These are phyloP conservation scores for Eleginops maclovinus DNA, from an alignment of 2,113 vertebrate species.

Conservation along the genomic window DNA sequence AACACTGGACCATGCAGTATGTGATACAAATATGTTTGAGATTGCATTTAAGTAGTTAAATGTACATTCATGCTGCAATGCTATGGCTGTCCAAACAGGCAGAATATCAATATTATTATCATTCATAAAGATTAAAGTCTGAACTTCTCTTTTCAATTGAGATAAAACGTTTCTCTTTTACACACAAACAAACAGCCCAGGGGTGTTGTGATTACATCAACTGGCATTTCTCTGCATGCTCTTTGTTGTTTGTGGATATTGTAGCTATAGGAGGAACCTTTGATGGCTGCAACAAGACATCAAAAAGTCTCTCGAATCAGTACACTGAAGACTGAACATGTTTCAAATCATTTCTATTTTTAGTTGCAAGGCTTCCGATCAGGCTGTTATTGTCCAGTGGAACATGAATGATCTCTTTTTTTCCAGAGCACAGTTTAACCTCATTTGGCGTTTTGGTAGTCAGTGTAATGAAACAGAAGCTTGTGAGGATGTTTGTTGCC, in stretches of 20 bases:
- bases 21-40: not conserved
- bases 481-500: not conserved
- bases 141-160: not conserved
- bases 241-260: not conserved
- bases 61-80: not conserved
- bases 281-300: not conserved
- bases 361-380: constrained; percentile 8
- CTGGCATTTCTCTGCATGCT: not conserved
- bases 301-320: constrained; percentile 16
- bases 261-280: not conserved
- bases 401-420: constrained; percentile 43
- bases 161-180: not conserved
- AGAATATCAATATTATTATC: not conserved
- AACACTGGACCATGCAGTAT: constrained; percentile 5
- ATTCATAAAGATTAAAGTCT: not conserved
- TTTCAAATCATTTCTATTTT: constrained; percentile 22
- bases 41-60: not conserved
- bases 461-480: constrained; percentile 16
- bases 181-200: not conserved
- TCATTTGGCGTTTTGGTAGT: constrained; percentile 47
- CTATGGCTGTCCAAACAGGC: not conserved
- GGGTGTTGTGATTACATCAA: not conserved
- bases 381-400: constrained; percentile 22
- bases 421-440: constrained; percentile 54
- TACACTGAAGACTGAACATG: constrained; percentile 15